These are phyloP conservation scores for Enteromius thamalakanensis DNA, from an alignment of 2,797 vertebrate species.

Conservation along the genomic window DNA sequence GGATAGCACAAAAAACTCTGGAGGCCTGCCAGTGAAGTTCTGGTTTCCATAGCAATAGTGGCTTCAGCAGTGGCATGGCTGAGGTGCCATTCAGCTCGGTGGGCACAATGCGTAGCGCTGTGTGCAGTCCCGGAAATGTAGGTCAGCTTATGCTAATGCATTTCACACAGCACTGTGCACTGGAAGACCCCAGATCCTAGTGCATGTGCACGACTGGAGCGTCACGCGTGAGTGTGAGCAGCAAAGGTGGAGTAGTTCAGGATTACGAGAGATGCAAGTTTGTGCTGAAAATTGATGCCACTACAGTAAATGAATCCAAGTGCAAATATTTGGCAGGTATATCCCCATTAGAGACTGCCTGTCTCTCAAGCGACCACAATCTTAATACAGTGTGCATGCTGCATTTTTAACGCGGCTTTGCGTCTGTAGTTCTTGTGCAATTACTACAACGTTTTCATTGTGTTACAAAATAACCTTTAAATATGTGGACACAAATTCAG, in stretches of 20 bases:
- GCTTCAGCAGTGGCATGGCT: slow-evolving; percentile 66
- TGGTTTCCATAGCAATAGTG: slow-evolving; percentile 56
- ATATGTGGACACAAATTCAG: not conserved
- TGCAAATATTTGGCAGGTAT: not conserved
- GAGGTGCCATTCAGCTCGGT: slow-evolving; percentile 58
- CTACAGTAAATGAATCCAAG: not conserved
- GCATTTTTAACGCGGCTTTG: not conserved
- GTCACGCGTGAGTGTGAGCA: slow-evolving; percentile 17
- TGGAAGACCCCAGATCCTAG: slow-evolving; percentile 16
- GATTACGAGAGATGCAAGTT: not conserved
- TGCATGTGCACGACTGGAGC: slow-evolving; percentile 10
- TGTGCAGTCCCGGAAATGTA: slow-evolving; percentile 46
- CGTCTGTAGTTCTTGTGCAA: not conserved
- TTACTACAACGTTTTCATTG: not conserved
- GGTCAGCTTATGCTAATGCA: slow-evolving; percentile 50
- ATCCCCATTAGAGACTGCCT: too few species aligned
- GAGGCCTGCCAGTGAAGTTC: slow-evolving; percentile 52
- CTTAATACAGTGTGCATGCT: not conserved
- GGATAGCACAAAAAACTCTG: slow-evolving; percentile 32
- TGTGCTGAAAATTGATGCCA: not conserved
- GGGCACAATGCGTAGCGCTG: slow-evolving; percentile 37
- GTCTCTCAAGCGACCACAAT: not conserved
- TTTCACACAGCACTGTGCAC: slow-evolving; percentile 13
- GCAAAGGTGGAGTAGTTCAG: slow-evolving; percentile 49
- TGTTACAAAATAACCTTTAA: not conserved